A percentile compares a stretch with the other conserved stretches of the same genome.
Evolutionary conservation across 2,888 invertebrate species (phyloP).

Genomic region (Unio pictorum): DNA sequence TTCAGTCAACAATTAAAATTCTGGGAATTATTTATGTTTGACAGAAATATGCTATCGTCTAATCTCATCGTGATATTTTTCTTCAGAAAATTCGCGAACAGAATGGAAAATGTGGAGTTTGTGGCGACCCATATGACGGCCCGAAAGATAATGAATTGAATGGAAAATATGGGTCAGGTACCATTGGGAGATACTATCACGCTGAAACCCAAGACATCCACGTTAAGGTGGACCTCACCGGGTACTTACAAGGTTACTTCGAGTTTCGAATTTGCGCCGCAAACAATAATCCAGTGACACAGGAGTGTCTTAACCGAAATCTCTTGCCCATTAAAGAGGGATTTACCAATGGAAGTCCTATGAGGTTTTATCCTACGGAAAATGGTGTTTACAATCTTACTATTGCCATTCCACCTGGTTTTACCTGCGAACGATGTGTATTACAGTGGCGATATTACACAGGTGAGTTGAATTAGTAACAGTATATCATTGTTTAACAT

Average conservation of each 20-base stretch:
- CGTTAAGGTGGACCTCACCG: constrained; percentile 26
- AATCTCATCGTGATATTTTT: not conserved
- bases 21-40: not conserved
- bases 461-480: constrained; percentile 14
- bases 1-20: not conserved
- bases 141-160: constrained; percentile 18
- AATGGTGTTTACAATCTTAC: constrained; percentile 34
- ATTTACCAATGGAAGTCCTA: constrained; percentile 23
- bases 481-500: too few species aligned
- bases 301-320: constrained; percentile 29
- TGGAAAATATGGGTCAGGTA: constrained; percentile 15
- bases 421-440: constrained; percentile 30
- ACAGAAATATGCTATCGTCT: not conserved
- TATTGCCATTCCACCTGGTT: constrained; percentile 24
- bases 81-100: constrained; percentile 24
- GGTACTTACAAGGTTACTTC: constrained; percentile 27
- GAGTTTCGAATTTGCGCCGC: constrained; percentile 29
- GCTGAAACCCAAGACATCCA: constrained; percentile 25
- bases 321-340: constrained; percentile 33
- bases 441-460: constrained; percentile 36
- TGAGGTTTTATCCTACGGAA: constrained; percentile 26
- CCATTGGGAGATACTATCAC: constrained; percentile 27
- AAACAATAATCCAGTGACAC: constrained; percentile 20
- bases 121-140: constrained; percentile 16
- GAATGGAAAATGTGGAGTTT: constrained; percentile 22